phyloP scores from a whole-genome alignment of 2,113 vertebrate species.

The Lycaon pictus region DNA sequence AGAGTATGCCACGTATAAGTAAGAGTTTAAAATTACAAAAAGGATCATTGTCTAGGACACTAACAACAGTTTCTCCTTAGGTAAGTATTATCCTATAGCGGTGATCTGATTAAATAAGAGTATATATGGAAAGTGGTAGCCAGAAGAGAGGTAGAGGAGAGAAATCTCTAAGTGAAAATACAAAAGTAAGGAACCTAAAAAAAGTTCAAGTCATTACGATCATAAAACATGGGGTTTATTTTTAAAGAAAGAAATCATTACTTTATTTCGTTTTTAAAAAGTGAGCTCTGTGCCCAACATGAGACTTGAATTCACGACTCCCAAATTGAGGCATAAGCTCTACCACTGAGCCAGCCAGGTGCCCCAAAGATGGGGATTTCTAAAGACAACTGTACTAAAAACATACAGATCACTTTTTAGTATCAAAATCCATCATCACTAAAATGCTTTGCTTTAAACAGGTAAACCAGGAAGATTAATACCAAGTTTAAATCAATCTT shows the following conservation, averaged over 20 bases:
- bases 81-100: neutral
- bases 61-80: neutral
- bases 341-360: neutral
- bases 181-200: conserved; percentile 11
- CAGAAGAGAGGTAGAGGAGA: neutral
- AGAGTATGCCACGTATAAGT: neutral
- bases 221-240: neutral
- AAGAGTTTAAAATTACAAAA: neutral
- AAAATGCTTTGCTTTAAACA: neutral
- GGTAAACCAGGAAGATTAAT: neutral
- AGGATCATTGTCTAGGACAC: neutral
- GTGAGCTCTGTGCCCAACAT: neutral
- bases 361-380: neutral
- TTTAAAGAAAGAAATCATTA: neutral
- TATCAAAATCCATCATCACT: neutral
- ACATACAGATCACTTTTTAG: neutral
- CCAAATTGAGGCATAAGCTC: neutral
- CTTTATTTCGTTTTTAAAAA: neutral
- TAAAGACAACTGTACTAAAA: neutral
- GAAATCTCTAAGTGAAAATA: neutral
- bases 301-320: neutral
- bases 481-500: neutral
- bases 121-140: neutral
- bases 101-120: neutral
- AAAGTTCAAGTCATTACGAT: neutral